These are phyloP conservation scores for Clarias fuscus DNA, from an alignment of 2,797 vertebrate species.

Conservation along the genomic window DNA sequence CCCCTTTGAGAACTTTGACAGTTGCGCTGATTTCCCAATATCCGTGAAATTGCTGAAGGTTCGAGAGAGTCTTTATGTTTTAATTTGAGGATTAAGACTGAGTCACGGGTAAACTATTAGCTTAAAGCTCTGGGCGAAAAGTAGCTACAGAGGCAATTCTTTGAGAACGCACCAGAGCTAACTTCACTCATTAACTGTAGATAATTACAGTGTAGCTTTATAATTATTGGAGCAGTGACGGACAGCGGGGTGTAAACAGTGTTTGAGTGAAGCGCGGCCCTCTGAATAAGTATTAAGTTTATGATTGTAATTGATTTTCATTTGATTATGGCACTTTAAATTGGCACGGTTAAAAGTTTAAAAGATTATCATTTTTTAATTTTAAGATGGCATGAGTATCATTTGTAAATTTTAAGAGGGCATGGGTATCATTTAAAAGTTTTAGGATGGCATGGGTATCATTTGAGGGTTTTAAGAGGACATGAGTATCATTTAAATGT, in stretches of 20 bases:
- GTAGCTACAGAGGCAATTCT: not conserved
- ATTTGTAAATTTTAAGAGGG: too few relatives aligned
- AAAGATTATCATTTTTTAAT: too few relatives aligned
- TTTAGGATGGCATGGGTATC: too few relatives aligned
- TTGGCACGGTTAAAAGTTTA: too few relatives aligned
- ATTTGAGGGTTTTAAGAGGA: too few relatives aligned
- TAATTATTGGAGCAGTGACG: not conserved
- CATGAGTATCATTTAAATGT: too few relatives aligned
- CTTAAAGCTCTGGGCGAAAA: conserved; percentile 21
- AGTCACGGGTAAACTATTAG: conserved; percentile 3
- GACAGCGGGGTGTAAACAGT: not conserved
- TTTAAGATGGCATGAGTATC: too few relatives aligned
- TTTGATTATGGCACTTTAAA: too few relatives aligned
- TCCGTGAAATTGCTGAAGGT: not conserved
- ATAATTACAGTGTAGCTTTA: conserved; percentile 18
- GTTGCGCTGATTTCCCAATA: not conserved
- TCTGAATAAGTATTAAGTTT: not conserved
- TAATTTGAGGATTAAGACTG: conserved; percentile 6
- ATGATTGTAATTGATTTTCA: too few relatives aligned
- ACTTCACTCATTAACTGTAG: not conserved
- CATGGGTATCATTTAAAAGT: too few relatives aligned
- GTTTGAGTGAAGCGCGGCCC: not conserved
- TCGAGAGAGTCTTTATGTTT: not conserved
- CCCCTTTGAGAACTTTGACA: not conserved
- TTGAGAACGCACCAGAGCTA: not conserved